phyloP scores from a whole-genome alignment of 2,797 vertebrate species.

The Typhlichthys eigenmanni region DNA sequence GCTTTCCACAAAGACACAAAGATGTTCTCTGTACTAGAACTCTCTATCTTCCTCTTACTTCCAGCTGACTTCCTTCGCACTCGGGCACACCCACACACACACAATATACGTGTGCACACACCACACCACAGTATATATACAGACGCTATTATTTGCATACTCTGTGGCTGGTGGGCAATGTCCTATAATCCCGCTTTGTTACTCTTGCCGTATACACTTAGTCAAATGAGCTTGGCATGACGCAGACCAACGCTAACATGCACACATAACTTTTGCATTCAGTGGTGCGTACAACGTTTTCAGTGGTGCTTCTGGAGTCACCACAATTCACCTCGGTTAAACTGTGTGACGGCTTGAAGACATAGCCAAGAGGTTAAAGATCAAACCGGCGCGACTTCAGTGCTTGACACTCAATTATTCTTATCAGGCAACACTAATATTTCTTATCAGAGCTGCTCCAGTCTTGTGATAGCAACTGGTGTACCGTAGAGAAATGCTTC shows the following conservation, averaged over 20 bases:
- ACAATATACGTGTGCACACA: constrained; percentile 14
- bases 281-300: not conserved
- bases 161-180: constrained; percentile 26
- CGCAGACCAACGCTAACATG: constrained; percentile 42
- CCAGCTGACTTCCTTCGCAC: constrained; percentile 37
- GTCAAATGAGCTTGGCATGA: constrained; percentile 53
- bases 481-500: too few species aligned
- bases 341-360: too few species aligned
- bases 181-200: constrained; percentile 62
- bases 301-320: too few species aligned
- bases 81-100: constrained; percentile 11
- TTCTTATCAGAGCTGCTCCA: too few species aligned
- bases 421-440: too few species aligned
- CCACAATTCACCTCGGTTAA: too few species aligned
- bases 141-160: constrained; percentile 39
- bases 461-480: too few species aligned
- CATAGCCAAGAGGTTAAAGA: too few species aligned
- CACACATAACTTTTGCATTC: constrained; percentile 18
- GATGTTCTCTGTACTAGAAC: not conserved
- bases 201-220: constrained; percentile 44
- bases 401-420: too few species aligned
- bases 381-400: too few species aligned
- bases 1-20: constrained; percentile 23
- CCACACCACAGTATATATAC: constrained; percentile 14
- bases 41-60: constrained; percentile 29